Percentiles rank a stretch among this genome's conserved stretches.
These are phyloP conservation scores for Phaenicophaeus curvirostris DNA, from an alignment of 2,797 vertebrate species.

Conservation along the genomic window DNA sequence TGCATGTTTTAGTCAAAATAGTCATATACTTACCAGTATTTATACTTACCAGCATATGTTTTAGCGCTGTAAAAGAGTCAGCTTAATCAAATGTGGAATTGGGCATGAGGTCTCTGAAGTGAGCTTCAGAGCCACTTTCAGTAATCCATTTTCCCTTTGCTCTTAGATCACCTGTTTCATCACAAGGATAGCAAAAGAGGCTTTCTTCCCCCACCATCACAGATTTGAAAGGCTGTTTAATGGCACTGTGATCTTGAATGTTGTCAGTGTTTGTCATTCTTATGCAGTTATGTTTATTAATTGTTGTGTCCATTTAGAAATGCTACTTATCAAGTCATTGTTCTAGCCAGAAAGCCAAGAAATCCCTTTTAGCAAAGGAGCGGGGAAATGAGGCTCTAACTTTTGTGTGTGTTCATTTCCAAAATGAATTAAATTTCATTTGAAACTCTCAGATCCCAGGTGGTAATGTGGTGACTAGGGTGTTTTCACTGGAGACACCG, in stretches of 20 bases:
- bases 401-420: neutral
- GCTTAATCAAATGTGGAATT: neutral
- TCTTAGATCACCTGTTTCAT: neutral
- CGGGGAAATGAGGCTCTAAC: neutral
- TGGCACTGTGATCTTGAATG: neutral
- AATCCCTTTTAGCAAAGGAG: neutral
- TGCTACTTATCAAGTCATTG: neutral
- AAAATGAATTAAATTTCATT: neutral
- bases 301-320: neutral
- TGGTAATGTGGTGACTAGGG: neutral
- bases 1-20: neutral
- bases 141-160: neutral
- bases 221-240: neutral
- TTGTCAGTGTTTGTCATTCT: neutral
- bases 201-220: accelerated
- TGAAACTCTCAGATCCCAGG: neutral
- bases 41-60: neutral
- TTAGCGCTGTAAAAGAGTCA: neutral
- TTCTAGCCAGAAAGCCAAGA: neutral
- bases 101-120: neutral
- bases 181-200: neutral
- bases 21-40: neutral
- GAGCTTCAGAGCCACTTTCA: neutral
- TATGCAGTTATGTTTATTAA: neutral
- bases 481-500: neutral